Evolutionary conservation across 2,888 invertebrate species (phyloP).

Genomic region (Pseudococcus longispinus): DNA sequence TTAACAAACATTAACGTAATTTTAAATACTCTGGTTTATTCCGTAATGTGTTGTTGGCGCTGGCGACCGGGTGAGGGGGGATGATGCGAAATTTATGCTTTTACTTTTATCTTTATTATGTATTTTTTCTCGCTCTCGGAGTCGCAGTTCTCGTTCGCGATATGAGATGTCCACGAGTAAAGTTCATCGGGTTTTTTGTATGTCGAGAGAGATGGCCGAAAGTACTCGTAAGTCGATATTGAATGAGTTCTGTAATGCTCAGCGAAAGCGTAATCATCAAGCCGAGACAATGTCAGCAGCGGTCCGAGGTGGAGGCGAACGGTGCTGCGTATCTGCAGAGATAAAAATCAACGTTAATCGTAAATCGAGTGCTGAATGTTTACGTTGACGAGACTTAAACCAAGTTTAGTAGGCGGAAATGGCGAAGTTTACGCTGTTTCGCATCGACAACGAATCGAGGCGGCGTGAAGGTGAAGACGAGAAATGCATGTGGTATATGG

Average conservation of each 20-base stretch:
- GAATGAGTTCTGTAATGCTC: background rate
- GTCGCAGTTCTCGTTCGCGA: background rate
- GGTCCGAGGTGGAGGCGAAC: background rate
- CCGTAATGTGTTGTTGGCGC: background rate
- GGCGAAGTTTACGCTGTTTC: background rate
- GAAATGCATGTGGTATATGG: background rate
- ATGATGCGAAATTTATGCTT: constrained; percentile 25
- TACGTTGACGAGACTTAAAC: background rate
- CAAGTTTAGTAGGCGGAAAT: background rate
- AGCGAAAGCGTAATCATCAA: background rate
- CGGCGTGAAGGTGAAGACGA: background rate
- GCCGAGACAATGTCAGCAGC: background rate
- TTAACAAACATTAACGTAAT: constrained; percentile 51
- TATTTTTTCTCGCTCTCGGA: background rate
- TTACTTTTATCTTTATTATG: constrained; percentile 20
- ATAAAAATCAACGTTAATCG: background rate
- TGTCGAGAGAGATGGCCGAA: background rate
- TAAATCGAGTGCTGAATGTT: background rate
- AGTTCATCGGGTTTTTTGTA: no score
- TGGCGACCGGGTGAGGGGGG: background rate
- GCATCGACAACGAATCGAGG: background rate
- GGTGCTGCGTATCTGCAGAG: no score
- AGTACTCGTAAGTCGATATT: background rate
- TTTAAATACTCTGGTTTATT: constrained; percentile 35
- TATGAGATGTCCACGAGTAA: background rate